These are phyloP conservation scores for Coluber constrictor DNA, from an alignment of 2,797 vertebrate genomes.

Conservation along the genomic window DNA sequence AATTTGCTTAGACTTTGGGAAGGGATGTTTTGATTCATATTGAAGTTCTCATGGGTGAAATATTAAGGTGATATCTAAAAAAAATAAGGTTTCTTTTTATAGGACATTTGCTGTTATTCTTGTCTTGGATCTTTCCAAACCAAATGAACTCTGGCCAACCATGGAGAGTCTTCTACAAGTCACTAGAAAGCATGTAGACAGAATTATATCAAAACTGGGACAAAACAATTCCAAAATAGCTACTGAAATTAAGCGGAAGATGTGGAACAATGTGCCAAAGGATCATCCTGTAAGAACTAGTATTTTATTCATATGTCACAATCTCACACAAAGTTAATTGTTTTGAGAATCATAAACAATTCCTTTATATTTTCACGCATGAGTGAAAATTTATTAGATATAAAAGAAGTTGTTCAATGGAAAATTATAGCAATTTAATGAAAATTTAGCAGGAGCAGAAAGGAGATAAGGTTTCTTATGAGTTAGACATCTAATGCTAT, in stretches of 20 bases:
- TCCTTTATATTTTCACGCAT: constrained; percentile 71
- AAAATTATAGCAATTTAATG: constrained; percentile 76
- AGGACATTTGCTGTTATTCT: constrained; percentile 88
- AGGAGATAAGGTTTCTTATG: constrained; percentile 66
- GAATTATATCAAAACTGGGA: constrained; percentile 71
- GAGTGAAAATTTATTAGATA: constrained; percentile 70
- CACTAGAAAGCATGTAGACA: constrained; percentile 78
- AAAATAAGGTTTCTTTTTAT: constrained; percentile 41
- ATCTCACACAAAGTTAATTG: constrained; percentile 56
- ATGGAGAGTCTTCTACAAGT: constrained; percentile 85
- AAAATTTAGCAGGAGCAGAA: constrained; percentile 70
- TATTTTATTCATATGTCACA: constrained; percentile 57
- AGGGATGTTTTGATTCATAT: background rate
- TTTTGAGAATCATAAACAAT: constrained; percentile 64
- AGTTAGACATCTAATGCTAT: constrained; percentile 67
- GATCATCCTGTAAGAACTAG: constrained; percentile 87
- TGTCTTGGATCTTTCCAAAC: constrained; percentile 89
- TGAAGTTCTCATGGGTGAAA: constrained; percentile 3
- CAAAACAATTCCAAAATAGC: constrained; percentile 72
- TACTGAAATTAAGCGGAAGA: constrained; percentile 73
- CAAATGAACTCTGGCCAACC: constrained; percentile 84
- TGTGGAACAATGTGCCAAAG: constrained; percentile 75
- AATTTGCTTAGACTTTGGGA: background rate
- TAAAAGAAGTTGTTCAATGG: constrained; percentile 73
- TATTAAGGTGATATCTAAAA: background rate